These are phyloP conservation scores for Corythornis leucogaster DNA, from an alignment of 2,797 vertebrate genomes.

Conservation along the genomic window DNA sequence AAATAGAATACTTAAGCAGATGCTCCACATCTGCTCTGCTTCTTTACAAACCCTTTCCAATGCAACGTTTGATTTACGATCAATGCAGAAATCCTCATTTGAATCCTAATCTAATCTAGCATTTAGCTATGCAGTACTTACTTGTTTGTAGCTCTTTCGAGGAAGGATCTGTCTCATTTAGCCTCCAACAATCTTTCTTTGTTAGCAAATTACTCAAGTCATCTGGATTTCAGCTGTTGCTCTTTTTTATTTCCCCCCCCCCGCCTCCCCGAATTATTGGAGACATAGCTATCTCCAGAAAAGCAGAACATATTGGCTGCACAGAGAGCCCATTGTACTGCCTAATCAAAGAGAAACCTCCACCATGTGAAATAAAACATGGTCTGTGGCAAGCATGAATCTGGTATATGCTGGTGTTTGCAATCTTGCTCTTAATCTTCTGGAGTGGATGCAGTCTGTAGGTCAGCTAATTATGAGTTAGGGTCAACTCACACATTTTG, in stretches of 20 bases:
- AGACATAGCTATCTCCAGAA: conserved; percentile 16
- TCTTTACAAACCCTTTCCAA: neutral
- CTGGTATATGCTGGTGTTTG: neutral
- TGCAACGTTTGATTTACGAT: conserved; percentile 19
- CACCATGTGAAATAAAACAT: neutral
- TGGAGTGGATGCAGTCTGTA: neutral
- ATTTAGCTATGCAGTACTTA: neutral
- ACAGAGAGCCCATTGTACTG: conserved; percentile 47
- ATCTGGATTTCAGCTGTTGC: conserved; percentile 68
- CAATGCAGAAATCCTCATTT: conserved; percentile 7
- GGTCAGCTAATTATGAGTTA: neutral
- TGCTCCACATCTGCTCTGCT: neutral
- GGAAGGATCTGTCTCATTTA: conserved; percentile 51
- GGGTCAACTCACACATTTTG: neutral
- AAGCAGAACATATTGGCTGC: neutral
- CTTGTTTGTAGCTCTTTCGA: conserved; percentile 43
- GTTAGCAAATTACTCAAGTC: conserved; percentile 45
- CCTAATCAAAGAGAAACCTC: neutral
- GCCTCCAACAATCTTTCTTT: conserved; percentile 55
- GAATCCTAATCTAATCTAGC: conserved; percentile 17
- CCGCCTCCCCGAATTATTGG: conserved; percentile 10
- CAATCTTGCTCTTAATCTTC: neutral
- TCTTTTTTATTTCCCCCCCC: neutral
- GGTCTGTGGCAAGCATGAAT: neutral
- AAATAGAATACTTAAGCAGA: neutral